Conservation (phyloP, 2,797 vertebrate genomes). For the Arnoldichthys spilopterus region DNA sequence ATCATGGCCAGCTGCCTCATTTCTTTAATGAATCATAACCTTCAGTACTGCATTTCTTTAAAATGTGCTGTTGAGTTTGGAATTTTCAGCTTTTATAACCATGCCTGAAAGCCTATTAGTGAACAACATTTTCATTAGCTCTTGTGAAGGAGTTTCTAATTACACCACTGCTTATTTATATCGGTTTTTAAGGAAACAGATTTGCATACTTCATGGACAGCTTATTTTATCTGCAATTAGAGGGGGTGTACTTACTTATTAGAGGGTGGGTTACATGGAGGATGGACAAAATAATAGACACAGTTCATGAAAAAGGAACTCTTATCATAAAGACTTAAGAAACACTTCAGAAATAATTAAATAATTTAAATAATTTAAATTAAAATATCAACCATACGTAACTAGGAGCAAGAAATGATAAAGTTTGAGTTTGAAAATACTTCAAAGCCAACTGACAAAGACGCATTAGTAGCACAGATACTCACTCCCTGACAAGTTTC, state of each 20-base stretch:
- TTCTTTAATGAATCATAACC: not conserved
- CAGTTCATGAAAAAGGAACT: not conserved
- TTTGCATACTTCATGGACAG: not conserved
- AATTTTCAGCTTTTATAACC: not conserved
- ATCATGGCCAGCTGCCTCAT: not conserved
- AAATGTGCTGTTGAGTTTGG: not conserved
- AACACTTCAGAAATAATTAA: not conserved
- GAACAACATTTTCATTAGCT: not conserved
- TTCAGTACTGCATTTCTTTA: not conserved
- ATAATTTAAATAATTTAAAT: not conserved
- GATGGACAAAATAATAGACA: not conserved
- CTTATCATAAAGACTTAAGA: no score
- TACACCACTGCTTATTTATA: not conserved
- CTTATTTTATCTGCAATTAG: not conserved
- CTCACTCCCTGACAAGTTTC: not conserved
- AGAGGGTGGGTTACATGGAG: not conserved
- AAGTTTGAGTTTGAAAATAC: no score
- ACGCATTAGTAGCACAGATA: not conserved
- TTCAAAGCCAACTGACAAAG: not conserved
- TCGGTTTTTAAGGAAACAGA: not conserved
- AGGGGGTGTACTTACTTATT: not conserved
- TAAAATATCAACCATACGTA: not conserved
- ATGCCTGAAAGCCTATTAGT: not conserved
- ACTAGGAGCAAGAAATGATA: no score
- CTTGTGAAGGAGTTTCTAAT: not conserved